Evolutionary conservation across 2,113 vertebrate genomes (phyloP), one percentile per base, ranked within the genome.

Genomic region (Tapirus terrestris): DNA sequence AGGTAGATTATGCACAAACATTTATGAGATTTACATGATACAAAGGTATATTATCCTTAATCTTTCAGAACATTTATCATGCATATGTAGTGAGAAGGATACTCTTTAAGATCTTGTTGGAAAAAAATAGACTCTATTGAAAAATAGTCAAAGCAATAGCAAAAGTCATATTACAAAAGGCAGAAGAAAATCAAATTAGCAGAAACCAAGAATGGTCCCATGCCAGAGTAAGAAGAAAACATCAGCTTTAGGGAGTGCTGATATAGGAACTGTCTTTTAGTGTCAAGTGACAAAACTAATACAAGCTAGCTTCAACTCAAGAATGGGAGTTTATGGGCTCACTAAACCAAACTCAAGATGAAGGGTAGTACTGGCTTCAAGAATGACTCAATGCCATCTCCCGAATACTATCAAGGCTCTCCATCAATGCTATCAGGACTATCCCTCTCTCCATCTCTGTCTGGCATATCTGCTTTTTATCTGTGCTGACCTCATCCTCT

Each of bases 21-120:
- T 86, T 80, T 82, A 61, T 77, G n/a, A 84, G 18, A 81, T 81
- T 65, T 88, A 21, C 39, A 27, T 11, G 17, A 79, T 48, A 61
- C 4, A 43, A 77, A 85, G 36, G 58, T 72, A 75, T 33, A 36
- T 68, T 81, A 89, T 33, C 48, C 36, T 77, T 70, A 85, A 76
- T 84, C 23, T 92, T 76, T 18, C 53, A n/a, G 60, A 91, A 60
- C 53, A 95, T 92, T 68, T 81, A 36, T 86, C 67, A 89, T 92
- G 13, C 43, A 61, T 16, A 65, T 53, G 10, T 36, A 79, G 48
- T 65, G 45, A 7, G 79, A 72, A 25, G 43, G 67, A 51, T 8
- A 61, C 27, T 27, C 17, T 43, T 56, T 65, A 91, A 83, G 31
- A 7, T 83, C 9, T 91, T 73, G 10, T 27, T 58, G 36, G 25